Percentiles rank a stretch among this genome's conserved stretches.
Evolutionary conservation across 2,113 vertebrate genomes (phyloP).

Genomic region (Athene cunicularia): DNA sequence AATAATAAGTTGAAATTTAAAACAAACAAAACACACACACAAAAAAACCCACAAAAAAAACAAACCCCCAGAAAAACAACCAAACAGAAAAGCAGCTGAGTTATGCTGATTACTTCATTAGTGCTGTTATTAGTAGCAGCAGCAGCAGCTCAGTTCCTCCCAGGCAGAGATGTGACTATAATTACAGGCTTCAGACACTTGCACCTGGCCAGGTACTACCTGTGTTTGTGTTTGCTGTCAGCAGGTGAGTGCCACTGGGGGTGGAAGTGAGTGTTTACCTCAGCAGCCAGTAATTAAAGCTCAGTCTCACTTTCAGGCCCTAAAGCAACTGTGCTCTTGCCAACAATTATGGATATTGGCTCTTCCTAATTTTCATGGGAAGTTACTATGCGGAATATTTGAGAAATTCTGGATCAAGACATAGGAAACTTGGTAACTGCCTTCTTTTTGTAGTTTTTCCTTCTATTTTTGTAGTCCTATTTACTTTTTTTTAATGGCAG

Average conservation of each 20-base stretch:
- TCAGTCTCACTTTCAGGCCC: conserved; percentile 7
- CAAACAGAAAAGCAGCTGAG: background rate
- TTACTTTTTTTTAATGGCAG: background rate
- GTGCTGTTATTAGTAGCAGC: background rate
- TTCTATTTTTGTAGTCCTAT: background rate
- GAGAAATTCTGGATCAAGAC: background rate
- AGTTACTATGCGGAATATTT: background rate
- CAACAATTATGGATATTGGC: background rate
- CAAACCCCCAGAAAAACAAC: too few relatives aligned
- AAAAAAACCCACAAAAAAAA: too few relatives aligned
- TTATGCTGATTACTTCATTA: background rate
- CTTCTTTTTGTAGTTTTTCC: background rate
- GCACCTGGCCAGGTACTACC: background rate
- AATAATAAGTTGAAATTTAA: background rate
- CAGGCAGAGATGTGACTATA: background rate
- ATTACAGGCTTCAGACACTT: background rate
- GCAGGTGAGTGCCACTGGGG: background rate
- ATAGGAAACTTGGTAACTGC: background rate
- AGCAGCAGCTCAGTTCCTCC: background rate
- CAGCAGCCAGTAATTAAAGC: conserved; percentile 25
- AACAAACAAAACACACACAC: background rate
- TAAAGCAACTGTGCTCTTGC: background rate
- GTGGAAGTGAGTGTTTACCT: background rate
- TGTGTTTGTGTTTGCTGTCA: background rate
- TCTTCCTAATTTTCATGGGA: background rate